Conservation (phyloP, 2,888 invertebrate species). For the Lepetodrilus schrolli region DNA sequence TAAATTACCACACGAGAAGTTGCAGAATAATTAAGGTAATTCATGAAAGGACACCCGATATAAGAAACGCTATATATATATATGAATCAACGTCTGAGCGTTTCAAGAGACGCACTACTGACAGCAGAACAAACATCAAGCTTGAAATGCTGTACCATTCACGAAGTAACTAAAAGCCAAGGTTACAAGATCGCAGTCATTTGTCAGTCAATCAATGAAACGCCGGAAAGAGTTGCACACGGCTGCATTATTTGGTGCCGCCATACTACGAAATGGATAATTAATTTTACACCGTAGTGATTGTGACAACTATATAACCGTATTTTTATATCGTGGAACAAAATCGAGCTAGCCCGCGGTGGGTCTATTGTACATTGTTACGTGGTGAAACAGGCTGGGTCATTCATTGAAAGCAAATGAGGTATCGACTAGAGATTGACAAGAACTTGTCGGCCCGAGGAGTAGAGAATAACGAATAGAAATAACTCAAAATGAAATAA, state of each 20-base stretch:
- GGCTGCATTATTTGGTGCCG: neutral
- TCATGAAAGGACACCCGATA: too few relatives aligned
- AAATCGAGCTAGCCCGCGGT: neutral
- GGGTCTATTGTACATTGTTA: neutral
- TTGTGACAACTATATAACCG: neutral
- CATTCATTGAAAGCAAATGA: neutral
- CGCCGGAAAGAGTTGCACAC: neutral
- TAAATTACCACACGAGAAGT: too few relatives aligned
- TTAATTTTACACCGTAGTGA: slow-evolving; percentile 25
- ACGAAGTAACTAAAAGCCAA: too few relatives aligned
- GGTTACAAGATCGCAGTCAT: neutral
- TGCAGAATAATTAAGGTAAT: too few relatives aligned
- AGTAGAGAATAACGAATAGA: neutral
- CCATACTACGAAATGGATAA: neutral
- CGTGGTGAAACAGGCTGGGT: neutral
- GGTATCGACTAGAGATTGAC: neutral
- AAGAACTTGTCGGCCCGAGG: neutral
- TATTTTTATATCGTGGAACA: neutral
- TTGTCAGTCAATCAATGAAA: neutral
- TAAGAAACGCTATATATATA: too few relatives aligned
- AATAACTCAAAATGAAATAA: neutral
- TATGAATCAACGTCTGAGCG: too few relatives aligned
- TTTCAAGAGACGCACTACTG: too few relatives aligned
- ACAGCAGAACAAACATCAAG: too few relatives aligned
- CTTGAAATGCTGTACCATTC: too few relatives aligned